These are phyloP conservation scores for Malurus melanocephalus DNA, from an alignment of 2,113 vertebrate species.

Conservation along the genomic window DNA sequence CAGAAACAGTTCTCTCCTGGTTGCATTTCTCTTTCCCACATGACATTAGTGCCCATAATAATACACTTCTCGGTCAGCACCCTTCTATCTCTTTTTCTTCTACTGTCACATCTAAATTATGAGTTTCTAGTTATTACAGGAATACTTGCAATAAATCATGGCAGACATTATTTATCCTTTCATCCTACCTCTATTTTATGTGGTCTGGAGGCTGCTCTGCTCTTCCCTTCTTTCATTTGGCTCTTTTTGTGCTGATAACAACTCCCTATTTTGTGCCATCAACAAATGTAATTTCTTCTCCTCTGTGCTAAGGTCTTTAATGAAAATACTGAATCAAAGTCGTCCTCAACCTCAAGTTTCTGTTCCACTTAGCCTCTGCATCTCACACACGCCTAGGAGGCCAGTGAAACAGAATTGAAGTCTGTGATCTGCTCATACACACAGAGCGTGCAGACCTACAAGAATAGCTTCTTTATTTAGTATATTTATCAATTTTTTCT, in stretches of 20 bases:
- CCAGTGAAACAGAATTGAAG: background rate
- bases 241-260: background rate
- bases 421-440: background rate
- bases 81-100: slow-evolving; percentile 25
- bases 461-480: background rate
- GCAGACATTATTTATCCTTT: slow-evolving; percentile 34
- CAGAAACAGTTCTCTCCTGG: background rate
- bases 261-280: background rate
- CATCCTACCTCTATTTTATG: background rate
- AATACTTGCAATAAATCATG: slow-evolving; percentile 35
- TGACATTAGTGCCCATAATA: background rate
- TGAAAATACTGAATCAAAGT: background rate
- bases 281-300: background rate
- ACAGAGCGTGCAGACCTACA: background rate
- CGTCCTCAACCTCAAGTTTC: background rate
- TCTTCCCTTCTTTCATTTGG: background rate
- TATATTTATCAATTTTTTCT: background rate
- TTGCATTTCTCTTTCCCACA: background rate
- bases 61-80: background rate
- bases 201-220: background rate
- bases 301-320: background rate
- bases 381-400: background rate
- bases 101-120: slow-evolving; percentile 33
- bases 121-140: slow-evolving; percentile 13
- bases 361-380: background rate